Evolutionary conservation across 2,888 invertebrate species (phyloP), one percentile per base, ranked within the genome.

Genomic region (Drosophila cognata): DNA sequence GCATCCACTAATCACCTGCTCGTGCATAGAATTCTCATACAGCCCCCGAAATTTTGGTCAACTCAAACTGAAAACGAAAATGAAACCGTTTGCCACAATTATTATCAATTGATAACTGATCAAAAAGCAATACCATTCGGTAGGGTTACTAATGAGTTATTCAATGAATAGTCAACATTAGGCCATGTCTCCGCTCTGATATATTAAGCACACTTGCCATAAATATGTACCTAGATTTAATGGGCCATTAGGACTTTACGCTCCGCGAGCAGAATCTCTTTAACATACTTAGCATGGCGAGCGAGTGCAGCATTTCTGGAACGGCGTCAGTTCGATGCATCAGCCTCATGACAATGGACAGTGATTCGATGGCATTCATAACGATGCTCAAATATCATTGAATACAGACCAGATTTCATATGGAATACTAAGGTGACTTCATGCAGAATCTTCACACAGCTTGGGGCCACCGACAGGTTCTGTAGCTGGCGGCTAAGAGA

Each of bases 1-100:
- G 67, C 66, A 74, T 81, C 84, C 57, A 67, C 85, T 82, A 85
- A 89, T 84, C 62, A 66, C 62, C 71, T 29, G 71, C 25, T 62
- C 87, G 89, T 83, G 89, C 56, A 60, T 55, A 33, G 73, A 78
- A 75, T 88, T 57, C 57, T 33, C 41, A 18, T 31, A 21, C 11
- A 35, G 36, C 35, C 46, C 33, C 38, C 10, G 7, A 56, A 35
- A 51, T 53, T 53, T 64, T 36, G 25, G 28, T 3, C 35, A 36
- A 66, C 25, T 31, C 13, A 46, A 46, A 41, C 21, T 33, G 25
- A 71, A 48, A 65, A 11, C n/a, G 28, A 70, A 71, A 48, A 43
- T 21, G 18, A 55, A 72, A 55, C 31, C 60, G 52, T 59, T 62
- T 77, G 41, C 41, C 48, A 52, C 46, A 76, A 73, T 78, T 74